These are phyloP conservation scores for Sebastes jordani DNA, from an alignment of 2,797 vertebrate genomes.

Conservation along the genomic window DNA sequence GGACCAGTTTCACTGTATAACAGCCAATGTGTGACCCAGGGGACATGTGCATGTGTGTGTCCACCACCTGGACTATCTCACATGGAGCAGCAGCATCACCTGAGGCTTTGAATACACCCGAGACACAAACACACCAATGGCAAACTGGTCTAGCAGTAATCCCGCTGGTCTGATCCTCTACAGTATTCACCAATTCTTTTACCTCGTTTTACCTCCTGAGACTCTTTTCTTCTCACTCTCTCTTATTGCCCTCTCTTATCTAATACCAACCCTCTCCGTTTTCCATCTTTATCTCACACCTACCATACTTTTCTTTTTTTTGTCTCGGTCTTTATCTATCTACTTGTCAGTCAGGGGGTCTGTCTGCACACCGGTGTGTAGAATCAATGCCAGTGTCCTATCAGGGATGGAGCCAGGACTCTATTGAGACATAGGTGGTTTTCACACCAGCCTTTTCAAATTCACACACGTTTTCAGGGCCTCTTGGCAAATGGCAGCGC, in stretches of 20 bases:
- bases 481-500: conserved; percentile 54
- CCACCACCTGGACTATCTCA: conserved; percentile 51
- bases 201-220: conserved; percentile 41
- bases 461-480: conserved; percentile 56
- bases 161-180: conserved; percentile 30
- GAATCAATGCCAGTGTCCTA: conserved; percentile 53
- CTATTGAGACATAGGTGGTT: conserved; percentile 62
- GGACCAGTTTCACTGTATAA: conserved; percentile 41
- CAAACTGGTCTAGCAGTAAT: conserved; percentile 31
- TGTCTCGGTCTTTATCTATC: conserved; percentile 59
- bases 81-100: conserved; percentile 53
- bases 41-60: conserved; percentile 39
- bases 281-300: conserved; percentile 55
- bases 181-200: conserved; percentile 45
- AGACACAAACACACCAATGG: conserved; percentile 32
- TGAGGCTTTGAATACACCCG: conserved; percentile 43
- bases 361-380: conserved; percentile 39
- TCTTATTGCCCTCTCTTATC: conserved; percentile 46
- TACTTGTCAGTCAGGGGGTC: conserved; percentile 56
- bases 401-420: conserved; percentile 55
- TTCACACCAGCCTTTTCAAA: conserved; percentile 64
- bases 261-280: conserved; percentile 16
- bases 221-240: conserved; percentile 29
- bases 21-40: conserved; percentile 39
- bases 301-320: conserved; percentile 37